These are phyloP conservation scores for Heteronetta atricapilla DNA, from an alignment of 2,113 vertebrate genomes.

Conservation along the genomic window DNA sequence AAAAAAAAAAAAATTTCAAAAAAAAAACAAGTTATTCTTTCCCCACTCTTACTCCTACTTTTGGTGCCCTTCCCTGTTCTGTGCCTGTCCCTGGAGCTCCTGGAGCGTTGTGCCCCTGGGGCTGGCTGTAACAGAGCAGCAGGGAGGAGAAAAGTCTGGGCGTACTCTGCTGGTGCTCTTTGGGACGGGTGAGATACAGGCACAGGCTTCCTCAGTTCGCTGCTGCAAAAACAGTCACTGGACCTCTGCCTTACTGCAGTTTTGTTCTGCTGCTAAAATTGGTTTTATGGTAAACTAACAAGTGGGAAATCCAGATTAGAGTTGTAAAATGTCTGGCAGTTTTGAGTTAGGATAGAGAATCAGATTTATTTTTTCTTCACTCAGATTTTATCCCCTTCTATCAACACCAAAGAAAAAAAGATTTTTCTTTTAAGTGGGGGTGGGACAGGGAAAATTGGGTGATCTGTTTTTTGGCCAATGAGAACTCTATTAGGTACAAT, in stretches of 20 bases:
- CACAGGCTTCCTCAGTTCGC: accelerated
- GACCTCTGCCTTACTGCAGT: not conserved
- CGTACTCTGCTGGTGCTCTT: not conserved
- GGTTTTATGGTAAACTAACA: not conserved
- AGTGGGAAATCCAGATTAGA: not conserved
- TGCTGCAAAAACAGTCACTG: not conserved
- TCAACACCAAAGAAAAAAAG: not conserved
- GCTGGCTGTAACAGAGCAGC: not conserved
- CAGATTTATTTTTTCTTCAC: not conserved
- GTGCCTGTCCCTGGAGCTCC: not conserved
- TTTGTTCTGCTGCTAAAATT: not conserved
- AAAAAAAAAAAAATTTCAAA: too few species aligned
- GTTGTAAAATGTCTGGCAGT: not conserved
- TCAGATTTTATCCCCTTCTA: not conserved
- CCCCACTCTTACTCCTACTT: not conserved
- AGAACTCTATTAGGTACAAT: not conserved
- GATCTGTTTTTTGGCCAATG: not conserved
- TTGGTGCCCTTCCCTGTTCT: not conserved
- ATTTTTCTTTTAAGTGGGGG: not conserved
- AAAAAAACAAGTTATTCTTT: not conserved
- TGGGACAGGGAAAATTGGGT: not conserved
- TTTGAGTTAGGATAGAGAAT: not conserved
- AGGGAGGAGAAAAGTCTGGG: not conserved
- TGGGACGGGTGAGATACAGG: not conserved
- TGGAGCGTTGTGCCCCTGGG: accelerated